phyloP scores from a whole-genome alignment of 2,113 vertebrate genomes.

The Hipposideros armiger region DNA sequence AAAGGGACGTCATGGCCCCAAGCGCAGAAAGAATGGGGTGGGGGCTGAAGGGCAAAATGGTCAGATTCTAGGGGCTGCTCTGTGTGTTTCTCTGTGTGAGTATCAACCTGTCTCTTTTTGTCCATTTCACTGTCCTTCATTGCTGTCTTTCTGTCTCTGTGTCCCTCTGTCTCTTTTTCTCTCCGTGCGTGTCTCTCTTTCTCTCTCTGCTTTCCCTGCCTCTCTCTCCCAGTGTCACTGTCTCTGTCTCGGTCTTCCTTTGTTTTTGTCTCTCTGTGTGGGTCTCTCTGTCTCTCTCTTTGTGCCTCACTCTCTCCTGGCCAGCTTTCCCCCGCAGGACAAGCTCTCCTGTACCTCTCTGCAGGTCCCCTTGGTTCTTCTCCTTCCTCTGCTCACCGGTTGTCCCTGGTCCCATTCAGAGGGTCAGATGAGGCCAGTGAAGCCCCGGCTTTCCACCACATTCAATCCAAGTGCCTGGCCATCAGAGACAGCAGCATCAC shows the following conservation, averaged over 20 bases:
- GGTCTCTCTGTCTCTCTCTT: neutral
- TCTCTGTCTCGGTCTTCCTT: neutral
- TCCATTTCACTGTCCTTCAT: neutral
- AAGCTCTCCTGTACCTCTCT: no score
- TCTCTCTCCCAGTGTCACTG: no score
- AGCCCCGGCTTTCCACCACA: neutral
- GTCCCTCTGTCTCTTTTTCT: neutral
- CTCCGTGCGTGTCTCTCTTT: neutral
- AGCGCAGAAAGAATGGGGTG: accelerated
- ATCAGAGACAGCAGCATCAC: neutral
- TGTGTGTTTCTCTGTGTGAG: neutral
- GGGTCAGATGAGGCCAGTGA: accelerated
- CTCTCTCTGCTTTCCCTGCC: neutral
- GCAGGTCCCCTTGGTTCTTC: neutral
- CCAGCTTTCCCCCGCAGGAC: neutral
- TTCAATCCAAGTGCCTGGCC: neutral
- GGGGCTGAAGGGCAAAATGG: accelerated
- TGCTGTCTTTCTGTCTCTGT: neutral
- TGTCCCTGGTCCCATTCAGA: neutral
- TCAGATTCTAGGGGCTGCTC: neutral
- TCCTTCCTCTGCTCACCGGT: neutral
- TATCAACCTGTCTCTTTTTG: neutral
- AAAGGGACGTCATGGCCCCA: neutral
- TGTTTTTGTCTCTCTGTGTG: neutral
- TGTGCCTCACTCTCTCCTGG: neutral